Evolutionary conservation across 2,888 invertebrate genomes (phyloP), one percentile per base, ranked within the genome.

Genomic region (Galeopsomyia nigrocyanea): DNA sequence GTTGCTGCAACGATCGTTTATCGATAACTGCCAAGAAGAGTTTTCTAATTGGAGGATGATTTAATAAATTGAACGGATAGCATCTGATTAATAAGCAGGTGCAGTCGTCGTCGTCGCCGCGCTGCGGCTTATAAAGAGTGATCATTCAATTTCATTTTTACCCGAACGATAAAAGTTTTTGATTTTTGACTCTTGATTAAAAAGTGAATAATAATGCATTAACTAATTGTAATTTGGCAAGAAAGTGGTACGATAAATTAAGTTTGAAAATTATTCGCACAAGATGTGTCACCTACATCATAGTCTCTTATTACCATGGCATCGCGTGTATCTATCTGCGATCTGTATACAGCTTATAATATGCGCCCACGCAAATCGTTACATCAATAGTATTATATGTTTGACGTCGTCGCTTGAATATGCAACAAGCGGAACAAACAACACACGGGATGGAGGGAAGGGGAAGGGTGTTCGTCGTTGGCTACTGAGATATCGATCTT

Each of bases 51-150:
- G 71, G 14, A 55, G 64, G 60, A 60, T 68, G 70, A 67, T 75
- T 75, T 67, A 69, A 72, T 75, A 69, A 69, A 75, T 70, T 64
- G 66, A 71, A 39, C 62, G 17, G 65, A 66, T 75, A 71, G 17
- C 22, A 71, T 68, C 68, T 53, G 47, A 56, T 57, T 65, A 65
- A 60, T 68, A 49, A 64, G 71, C 53, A 49, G 26, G 21, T 19
- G 55, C n/a, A n/a, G n/a, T n/a, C n/a, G n/a, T n/a, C n/a, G 26
- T 26, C 31, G 26, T 17, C 46, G 13, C 9, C 17, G 46, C 16
- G 6, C 14, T 26, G 26, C 17, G 31, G 26, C 61, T 66, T 19
- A 19, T 22, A 51, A 51, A 51, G 50, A 58, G 60, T 66, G 69
- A 75, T 71, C 64, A 75, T 75, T 75, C 68, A 75, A 75, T 75